Evolutionary conservation across 2,888 invertebrate species (phyloP), one percentile per base, ranked within the genome.

Genomic region (Scaptodrosophila latifasciaeformis): DNA sequence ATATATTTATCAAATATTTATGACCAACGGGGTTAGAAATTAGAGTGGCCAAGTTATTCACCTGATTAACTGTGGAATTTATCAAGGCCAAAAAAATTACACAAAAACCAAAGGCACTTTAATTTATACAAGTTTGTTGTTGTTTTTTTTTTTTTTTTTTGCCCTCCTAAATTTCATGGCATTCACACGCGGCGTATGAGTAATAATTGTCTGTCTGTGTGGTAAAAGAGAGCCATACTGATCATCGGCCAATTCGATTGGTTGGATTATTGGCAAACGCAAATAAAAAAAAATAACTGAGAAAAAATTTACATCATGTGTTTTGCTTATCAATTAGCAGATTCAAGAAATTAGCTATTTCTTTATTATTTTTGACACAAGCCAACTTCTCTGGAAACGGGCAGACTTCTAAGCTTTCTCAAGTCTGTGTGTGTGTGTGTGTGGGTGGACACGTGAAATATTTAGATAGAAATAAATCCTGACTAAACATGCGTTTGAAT

Each of bases 271-370:
- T n/a, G n/a, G n/a, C n/a, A n/a, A n/a, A n/a, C n/a, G n/a, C n/a
- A n/a, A n/a, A n/a, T n/a, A 60, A 53, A 65, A 70, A 65, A 61
- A 54, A 64, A 61, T 55, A 59, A 63, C 61, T 69, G 58, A 49
- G n/a, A n/a, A n/a, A n/a, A n/a, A n/a, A n/a, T n/a, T n/a, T n/a
- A n/a, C n/a, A n/a, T 59, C 59, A 62, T 67, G 66, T 72, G 65
- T 75, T 66, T 43, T 63, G 68, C 35, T 65, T 78, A 59, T 29
- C 66, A 78, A 80, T 78, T 78, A 78, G 66, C 67, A 78, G 48
- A 54, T n/a, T n/a, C n/a, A 48, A 43, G 39, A 12, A 46, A 18
- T 42, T 27, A 37, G 7, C 30, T 42, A 21, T 37, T 12, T 27
- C 35, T 15, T 7, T 18, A 12, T 27, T 42, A 43, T 15, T 24